phyloP scores from a whole-genome alignment of 1,140 invertebrate genomes.

The Maconellicoccus hirsutus region DNA sequence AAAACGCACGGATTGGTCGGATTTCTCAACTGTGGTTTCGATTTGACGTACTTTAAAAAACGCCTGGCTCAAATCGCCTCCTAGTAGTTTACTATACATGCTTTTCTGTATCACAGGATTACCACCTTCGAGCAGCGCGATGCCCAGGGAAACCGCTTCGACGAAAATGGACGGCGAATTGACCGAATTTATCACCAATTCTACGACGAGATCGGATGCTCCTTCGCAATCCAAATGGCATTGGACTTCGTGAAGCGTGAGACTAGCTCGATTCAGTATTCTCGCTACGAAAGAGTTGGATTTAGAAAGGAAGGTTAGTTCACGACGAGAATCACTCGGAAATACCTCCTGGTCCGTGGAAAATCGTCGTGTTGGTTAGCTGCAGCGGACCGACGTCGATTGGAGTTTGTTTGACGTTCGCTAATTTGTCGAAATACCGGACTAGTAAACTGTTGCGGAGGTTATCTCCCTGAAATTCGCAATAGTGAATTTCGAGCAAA shows the following conservation, averaged over 20 bases:
- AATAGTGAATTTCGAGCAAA: not conserved
- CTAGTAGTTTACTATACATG: slow-evolving; percentile 72
- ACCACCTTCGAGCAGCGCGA: slow-evolving; percentile 92
- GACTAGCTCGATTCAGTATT: slow-evolving; percentile 67
- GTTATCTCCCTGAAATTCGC: slow-evolving; percentile 68
- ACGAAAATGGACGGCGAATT: slow-evolving; percentile 64
- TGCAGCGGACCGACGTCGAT: slow-evolving; percentile 39
- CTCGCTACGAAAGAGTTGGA: slow-evolving; percentile 55
- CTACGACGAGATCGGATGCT: slow-evolving; percentile 91
- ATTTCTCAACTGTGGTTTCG: not conserved
- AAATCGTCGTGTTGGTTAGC: slow-evolving; percentile 40
- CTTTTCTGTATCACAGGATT: slow-evolving; percentile 91
- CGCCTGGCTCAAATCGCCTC: slow-evolving; percentile 84
- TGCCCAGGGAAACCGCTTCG: slow-evolving; percentile 91
- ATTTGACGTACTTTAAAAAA: slow-evolving; percentile 67
- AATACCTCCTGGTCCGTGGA: slow-evolving; percentile 63
- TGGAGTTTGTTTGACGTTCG: slow-evolving; percentile 47
- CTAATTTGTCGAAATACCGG: slow-evolving; percentile 71
- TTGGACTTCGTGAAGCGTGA: slow-evolving; percentile 82
- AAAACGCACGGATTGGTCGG: not conserved
- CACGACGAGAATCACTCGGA: slow-evolving; percentile 18
- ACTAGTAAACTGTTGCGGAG: slow-evolving; percentile 69
- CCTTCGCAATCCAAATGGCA: slow-evolving; percentile 88
- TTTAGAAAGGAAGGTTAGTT: not conserved
- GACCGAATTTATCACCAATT: slow-evolving; percentile 86